Base-by-base conservation (phyloP, 2,113 vertebrate genomes). In the Rallus limicola region DNA sequence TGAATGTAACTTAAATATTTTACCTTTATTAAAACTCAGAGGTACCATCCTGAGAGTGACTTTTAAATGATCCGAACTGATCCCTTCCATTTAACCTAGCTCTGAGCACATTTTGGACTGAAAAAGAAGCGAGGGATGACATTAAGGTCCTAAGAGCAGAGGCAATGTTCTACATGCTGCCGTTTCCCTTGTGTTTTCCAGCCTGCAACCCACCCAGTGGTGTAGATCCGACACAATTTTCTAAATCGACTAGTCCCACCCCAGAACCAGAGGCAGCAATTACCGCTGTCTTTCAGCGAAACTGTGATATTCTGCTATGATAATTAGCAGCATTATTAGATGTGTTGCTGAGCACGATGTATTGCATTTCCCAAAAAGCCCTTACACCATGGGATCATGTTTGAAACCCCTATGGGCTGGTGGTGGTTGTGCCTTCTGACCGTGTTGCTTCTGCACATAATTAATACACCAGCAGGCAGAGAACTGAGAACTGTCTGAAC, bases 261-360 rank as follows among this genome's bases (percentile, higher is more conserved):
- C 93, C 59, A 91, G 68, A 88, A 84, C 2, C 3, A 96, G 65
- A 90, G 79, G 60, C 95, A 80, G 86, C 89, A 89, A 93, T 95
- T 97, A 71, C 16, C 78, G 69, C 60, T 87, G 67, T 82, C 50
- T 92, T 84, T 80, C 68, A 80, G 40, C 83, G 21, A 36, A 82
- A 5, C 88, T 90, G 53, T 26, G 24, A 72, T 56, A 53, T 33
- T 92, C 67, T 82, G 24, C 76, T 92, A 38, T 77, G 79, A 67
- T 44, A 91, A 95, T 67, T 70, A 68, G 33, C 63, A 70, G 34
- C 24, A 26, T 74, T 91, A 70, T 59, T 80, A 52, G 36, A 63
- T 72, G 55, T 69, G 82, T 81, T 91, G 63, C 82, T 82, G 77
- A 86, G 82, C 38, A 86, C 71, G 90, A 80, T 74, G 65, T 25